Evolutionary conservation across 2,797 vertebrate species (phyloP), one percentile per base, ranked within the genome.

Genomic region (Simalia tracyae): DNA sequence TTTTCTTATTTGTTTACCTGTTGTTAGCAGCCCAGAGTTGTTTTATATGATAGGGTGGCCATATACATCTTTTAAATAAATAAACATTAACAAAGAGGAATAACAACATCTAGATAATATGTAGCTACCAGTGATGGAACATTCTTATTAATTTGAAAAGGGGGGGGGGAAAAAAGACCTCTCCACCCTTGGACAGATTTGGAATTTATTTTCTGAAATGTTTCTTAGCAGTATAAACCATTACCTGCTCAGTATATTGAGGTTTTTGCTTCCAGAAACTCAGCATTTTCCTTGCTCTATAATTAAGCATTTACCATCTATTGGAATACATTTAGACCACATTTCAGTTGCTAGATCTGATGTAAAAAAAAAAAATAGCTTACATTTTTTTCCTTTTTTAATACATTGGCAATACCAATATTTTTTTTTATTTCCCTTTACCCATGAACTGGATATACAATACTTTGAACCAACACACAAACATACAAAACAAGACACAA

Each of bases 221-320:
- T 60, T 56, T 76, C 15, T 92, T 60, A 89, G 15, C 9, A 42
- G 22, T 57, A 57, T 57, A 88, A 60, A 90, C 56, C 42, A 42
- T 87, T 22, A 90, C 60, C 84, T 87, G 26, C 15, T 42, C 11
- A 28, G 46, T 90, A 57, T 92, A 64, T 6, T 90, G 66, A 87
- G 88, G 60, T 63, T 92, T 86, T 46, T 87, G 64, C 87, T 92
- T 92, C 68, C 85, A 81, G 89, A 90, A 90, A 81, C 24, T 22
- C 59, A 90, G 14, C 63, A 60, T 31, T 87, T 92, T 54, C n/a
- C 76, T 31, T 5, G 36, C 57, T 76, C 64, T 57, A 22, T 61
- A 12, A 93, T 0, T 1, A 94, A 22, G 46, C 56, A 61, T 42
- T 8, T 64, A 5, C 3, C 81, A 76, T 88, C 3, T 94, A 9